Conservation (phyloP, 2,113 vertebrate genomes). For the Nestor notabilis region DNA sequence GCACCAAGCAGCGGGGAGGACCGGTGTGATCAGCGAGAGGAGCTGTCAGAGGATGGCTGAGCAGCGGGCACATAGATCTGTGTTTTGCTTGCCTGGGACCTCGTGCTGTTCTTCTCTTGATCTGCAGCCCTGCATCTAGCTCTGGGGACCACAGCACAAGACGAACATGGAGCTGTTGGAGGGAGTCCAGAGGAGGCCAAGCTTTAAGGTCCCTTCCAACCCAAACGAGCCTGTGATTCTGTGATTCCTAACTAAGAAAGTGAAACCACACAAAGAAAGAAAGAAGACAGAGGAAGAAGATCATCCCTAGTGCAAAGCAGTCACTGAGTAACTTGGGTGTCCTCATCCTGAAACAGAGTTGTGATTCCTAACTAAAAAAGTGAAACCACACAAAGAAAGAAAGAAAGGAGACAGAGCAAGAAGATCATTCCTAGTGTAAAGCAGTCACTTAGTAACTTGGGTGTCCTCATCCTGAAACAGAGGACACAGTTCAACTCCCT, state of each 20-base stretch:
- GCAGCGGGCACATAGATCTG: background rate
- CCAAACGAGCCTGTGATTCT: no score
- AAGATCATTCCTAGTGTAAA: background rate
- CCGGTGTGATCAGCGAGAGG: fast-evolving
- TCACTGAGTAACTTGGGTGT: background rate
- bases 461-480: background rate
- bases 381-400: background rate
- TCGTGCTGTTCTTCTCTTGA: fast-evolving
- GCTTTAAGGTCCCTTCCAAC: no score
- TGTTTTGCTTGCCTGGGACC: background rate
- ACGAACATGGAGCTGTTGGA: no score
- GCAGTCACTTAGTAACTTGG: background rate
- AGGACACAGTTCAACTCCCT: background rate
- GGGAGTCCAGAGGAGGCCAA: no score
- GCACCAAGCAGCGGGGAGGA: background rate
- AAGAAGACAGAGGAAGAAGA: background rate
- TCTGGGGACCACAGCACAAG: no score
- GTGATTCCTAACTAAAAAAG: background rate
- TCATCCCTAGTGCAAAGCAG: background rate
- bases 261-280: background rate
- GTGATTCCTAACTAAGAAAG: background rate
- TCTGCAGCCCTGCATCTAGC: no score
- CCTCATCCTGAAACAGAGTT: background rate
- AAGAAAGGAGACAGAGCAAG: background rate
- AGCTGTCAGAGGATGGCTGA: background rate